Base-by-base conservation (phyloP, 2,797 vertebrate genomes). In the Sebastolobus alascanus region DNA sequence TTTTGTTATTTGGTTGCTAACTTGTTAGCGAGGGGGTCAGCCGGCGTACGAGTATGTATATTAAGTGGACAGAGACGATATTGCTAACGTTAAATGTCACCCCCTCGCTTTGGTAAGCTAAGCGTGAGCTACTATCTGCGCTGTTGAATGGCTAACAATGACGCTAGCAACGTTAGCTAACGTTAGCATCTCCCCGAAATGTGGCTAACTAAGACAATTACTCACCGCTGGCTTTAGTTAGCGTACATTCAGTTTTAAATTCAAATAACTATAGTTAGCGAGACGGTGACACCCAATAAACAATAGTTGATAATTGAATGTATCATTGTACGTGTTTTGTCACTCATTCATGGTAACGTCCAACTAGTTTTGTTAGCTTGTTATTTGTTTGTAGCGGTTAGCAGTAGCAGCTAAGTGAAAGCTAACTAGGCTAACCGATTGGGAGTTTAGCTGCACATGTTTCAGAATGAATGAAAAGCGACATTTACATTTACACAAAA, bases 371-470 rank as follows among this genome's bases (percentile, higher is more conserved):
- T 14, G 78, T 66, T 82, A 68, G 83, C 83, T 64, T 88, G 79
- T 79, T 89, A 80, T 90, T 94, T 92, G 92, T 94, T 94, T 94
- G 90, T 94, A 93, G 92, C 92, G 68, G 55, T 90, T 90, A 92
- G 89, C 88, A 16, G 37, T 63, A 83, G 75, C 79, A 61, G 2
- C 65, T 59, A 64, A 68, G 78, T 79, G 83, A 75, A 22, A 40
- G 80, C 79, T 79, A 77, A 50, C 22, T 55, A 6, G 4, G 87
- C 87, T 72, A 75, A 58, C 78, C 6, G 16, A 20, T 8, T 22
- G 22, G n/a, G 78, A 90, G 85, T 90, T 80, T 43, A 65, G 22
- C 37, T 27, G 60, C 86, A 92, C 84, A 88, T 85, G 88, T 90
- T 38, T 77, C 3, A 58, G 60, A 76, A 82, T 33, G 80, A 67